Conservation (phyloP, 2,888 invertebrate genomes). For the Ephialtes manifestator region DNA sequence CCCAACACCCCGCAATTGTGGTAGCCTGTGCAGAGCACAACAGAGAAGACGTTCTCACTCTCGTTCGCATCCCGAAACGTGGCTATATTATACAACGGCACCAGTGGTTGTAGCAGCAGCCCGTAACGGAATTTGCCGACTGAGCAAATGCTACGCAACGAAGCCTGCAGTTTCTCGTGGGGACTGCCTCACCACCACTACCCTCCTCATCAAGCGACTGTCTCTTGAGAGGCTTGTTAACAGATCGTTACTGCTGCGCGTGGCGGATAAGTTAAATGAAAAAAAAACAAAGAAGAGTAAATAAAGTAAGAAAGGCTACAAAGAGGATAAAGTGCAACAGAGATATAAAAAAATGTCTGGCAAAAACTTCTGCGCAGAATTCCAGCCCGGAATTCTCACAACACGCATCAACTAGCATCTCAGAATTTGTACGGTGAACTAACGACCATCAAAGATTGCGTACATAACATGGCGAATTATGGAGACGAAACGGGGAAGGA, state of each 20-base stretch:
- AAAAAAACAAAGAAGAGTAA: conserved; percentile 1
- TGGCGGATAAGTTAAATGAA: conserved; percentile 13
- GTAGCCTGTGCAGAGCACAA: conserved; percentile 43
- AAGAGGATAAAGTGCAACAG: not conserved
- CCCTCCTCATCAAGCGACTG: conserved; percentile 53
- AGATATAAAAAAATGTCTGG: conserved; percentile 16
- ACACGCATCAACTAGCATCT: conserved; percentile 24
- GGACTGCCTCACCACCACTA: conserved; percentile 40
- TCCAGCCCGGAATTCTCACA: conserved; percentile 26
- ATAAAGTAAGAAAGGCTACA: conserved; percentile 8
- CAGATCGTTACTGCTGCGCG: conserved; percentile 55
- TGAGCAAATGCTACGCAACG: conserved; percentile 49
- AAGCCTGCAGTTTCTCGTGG: conserved; percentile 54
- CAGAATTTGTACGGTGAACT: conserved; percentile 29
- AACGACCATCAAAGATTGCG: conserved; percentile 44
- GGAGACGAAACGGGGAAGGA: conserved; percentile 12
- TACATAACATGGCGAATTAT: conserved; percentile 40
- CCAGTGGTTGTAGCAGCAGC: conserved; percentile 37
- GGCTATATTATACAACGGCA: conserved; percentile 40
- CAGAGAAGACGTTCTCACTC: conserved; percentile 42
- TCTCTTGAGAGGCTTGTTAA: conserved; percentile 66
- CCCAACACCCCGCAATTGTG: conserved; percentile 63
- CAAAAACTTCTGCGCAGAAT: conserved; percentile 1
- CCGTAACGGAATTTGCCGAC: conserved; percentile 55
- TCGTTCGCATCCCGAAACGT: conserved; percentile 36